A percentile compares a stretch with the other conserved stretches of the same genome.
phyloP scores from a whole-genome alignment of 2,797 vertebrate species.

The Ceryle rudis region DNA sequence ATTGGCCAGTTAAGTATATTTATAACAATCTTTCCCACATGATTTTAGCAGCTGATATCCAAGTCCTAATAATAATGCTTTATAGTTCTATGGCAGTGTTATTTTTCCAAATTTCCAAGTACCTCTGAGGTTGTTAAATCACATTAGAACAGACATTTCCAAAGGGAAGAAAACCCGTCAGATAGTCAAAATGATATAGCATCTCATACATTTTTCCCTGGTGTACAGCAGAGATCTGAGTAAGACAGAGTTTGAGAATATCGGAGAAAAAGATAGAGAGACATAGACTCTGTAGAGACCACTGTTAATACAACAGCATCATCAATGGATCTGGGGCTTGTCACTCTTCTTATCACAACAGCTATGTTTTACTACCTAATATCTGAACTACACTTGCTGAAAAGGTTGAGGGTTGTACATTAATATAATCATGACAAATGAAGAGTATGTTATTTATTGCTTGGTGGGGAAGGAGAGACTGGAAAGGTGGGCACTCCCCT shows the following conservation, averaged over 20 bases:
- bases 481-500: background rate
- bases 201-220: background rate
- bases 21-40: background rate
- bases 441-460: background rate
- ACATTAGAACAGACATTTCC: background rate
- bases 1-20: slow-evolving; percentile 5
- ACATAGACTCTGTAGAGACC: background rate
- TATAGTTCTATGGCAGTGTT: background rate
- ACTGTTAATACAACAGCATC: background rate
- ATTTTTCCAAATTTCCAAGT: background rate
- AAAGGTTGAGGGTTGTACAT: background rate
- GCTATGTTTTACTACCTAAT: background rate
- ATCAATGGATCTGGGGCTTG: background rate
- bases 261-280: background rate
- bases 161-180: background rate
- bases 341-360: background rate
- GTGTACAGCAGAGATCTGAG: background rate
- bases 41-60: slow-evolving; percentile 25
- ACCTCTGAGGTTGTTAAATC: background rate
- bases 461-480: background rate
- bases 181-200: background rate
- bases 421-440: background rate
- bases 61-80: background rate
- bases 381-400: background rate
- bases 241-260: background rate